Percentiles rank a stretch among this genome's conserved stretches.
Conservation (phyloP, 2,797 vertebrate species). For the Myripristis murdjan region DNA sequence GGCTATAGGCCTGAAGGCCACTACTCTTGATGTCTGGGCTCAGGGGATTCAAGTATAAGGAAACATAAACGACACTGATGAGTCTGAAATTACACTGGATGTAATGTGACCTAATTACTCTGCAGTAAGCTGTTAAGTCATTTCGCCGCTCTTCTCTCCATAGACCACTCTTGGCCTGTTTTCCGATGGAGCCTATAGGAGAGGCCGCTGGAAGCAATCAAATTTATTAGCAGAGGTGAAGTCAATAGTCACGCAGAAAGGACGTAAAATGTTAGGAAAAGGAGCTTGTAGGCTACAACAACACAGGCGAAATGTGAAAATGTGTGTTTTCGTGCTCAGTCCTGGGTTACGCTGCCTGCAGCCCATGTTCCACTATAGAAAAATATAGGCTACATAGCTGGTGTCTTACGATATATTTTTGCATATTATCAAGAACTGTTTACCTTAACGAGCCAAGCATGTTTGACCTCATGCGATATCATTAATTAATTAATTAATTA, state of each 20-base stretch:
- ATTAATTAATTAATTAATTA: too few species aligned
- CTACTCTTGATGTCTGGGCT: slow-evolving; percentile 69
- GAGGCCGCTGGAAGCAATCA: slow-evolving; percentile 81
- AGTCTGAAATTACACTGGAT: slow-evolving; percentile 83
- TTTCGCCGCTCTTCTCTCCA: slow-evolving; percentile 79
- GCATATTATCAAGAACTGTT: slow-evolving; percentile 37
- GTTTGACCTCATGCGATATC: slow-evolving; percentile 41
- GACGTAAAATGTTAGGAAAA: slow-evolving; percentile 67
- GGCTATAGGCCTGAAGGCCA: slow-evolving; percentile 63
- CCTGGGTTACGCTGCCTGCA: slow-evolving; percentile 38
- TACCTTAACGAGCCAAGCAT: slow-evolving; percentile 42
- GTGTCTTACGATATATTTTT: slow-evolving; percentile 39
- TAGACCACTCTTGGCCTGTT: slow-evolving; percentile 81
- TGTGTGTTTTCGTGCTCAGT: slow-evolving; percentile 47
- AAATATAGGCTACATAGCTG: slow-evolving; percentile 49
- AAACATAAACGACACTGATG: slow-evolving; percentile 83
- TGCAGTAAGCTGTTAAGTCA: slow-evolving; percentile 84
- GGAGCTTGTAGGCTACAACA: slow-evolving; percentile 46
- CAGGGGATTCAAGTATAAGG: slow-evolving; percentile 78
- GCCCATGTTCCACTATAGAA: slow-evolving; percentile 36
- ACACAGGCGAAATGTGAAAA: slow-evolving; percentile 35
- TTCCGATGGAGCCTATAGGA: slow-evolving; percentile 75
- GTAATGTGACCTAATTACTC: slow-evolving; percentile 88
- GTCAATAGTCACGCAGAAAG: slow-evolving; percentile 73
- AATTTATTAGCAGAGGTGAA: slow-evolving; percentile 77